Base-by-base conservation (phyloP, 2,888 invertebrate species). In the Automeris io region DNA sequence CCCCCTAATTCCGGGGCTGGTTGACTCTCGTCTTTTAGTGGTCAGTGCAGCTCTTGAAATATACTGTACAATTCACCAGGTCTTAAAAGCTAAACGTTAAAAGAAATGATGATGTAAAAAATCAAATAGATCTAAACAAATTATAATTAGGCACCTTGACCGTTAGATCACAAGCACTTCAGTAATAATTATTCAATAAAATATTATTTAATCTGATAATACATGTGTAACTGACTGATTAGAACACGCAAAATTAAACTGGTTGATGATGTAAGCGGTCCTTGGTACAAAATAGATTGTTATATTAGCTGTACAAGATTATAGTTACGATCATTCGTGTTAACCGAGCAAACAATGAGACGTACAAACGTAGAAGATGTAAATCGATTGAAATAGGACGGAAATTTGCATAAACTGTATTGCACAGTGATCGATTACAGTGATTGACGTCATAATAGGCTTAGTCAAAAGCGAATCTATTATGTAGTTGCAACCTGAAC, bases 361-460 rank as follows among this genome's bases (percentile, higher is more conserved):
- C n/a, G n/a, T n/a, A n/a, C n/a, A n/a, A n/a, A 32, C 26, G 11
- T n/a, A 22, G n/a, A 11, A 39, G 32, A 38, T 41, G 37, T 44
- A 41, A 34, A 41, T 31, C 36, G 32, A 37, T 41, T 40, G 46
- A 45, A 39, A 47, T 43, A 38, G 39, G 32, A 25, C 32, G 33
- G 35, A 46, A 48, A 53, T 56, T 57, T 52, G 46, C 49, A 51
- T 54, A 49, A 37, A 40, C 48, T 49, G 46, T 39, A 51, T 61
- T 56, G 53, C 59, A 45, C 36, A 38, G 40, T 54, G 60, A 63
- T 57, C 43, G 56, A 63, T 61, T 53, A 52, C 49, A 18, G 6
- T 39, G 25, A 41, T 24, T 46, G 46, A 45, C 39, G 43, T 46
- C 46, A 49, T 36, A 39, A 23, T 11, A 32, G 18, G n/a, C 23